Evolutionary conservation across 2,888 invertebrate genomes (phyloP).

Genomic region (Leptinotarsa tumamoca): DNA sequence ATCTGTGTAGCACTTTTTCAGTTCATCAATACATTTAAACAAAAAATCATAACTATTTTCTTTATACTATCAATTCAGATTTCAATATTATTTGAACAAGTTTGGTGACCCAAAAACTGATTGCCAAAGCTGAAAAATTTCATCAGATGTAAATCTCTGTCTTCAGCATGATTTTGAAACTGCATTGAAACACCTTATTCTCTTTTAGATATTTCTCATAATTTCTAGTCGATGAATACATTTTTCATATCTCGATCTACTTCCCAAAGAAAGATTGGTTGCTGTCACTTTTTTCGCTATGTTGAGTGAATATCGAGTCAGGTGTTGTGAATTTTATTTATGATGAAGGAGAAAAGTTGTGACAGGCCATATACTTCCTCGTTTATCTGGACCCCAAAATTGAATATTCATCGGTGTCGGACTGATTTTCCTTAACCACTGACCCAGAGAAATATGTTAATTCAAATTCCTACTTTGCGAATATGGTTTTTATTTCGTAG

Average conservation of each 20-base stretch:
- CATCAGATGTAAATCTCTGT: no score
- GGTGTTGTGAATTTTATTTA: conserved; percentile 25
- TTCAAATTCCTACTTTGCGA: background rate
- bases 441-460: conserved; percentile 12
- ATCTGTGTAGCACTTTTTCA: no score
- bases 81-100: no score
- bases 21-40: no score
- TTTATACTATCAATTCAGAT: no score
- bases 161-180: background rate
- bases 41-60: no score
- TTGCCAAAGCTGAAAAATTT: no score
- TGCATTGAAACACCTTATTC: background rate
- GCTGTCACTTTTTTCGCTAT: conserved; percentile 18
- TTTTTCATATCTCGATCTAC: conserved; percentile 9
- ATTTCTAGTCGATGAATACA: conserved; percentile 8
- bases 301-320: conserved; percentile 19
- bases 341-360: conserved; percentile 17
- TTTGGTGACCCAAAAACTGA: no score
- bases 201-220: background rate
- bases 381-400: conserved; percentile 13
- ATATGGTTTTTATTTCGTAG: background rate
- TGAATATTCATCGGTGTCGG: conserved; percentile 13
- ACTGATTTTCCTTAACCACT: conserved; percentile 1
- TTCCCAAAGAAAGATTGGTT: conserved; percentile 17
- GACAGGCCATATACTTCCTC: conserved; percentile 15